A percentile compares a stretch with the other conserved stretches of the same genome.
phyloP scores from a whole-genome alignment of 2,797 vertebrate genomes.

The Gymnothorax reevesii region DNA sequence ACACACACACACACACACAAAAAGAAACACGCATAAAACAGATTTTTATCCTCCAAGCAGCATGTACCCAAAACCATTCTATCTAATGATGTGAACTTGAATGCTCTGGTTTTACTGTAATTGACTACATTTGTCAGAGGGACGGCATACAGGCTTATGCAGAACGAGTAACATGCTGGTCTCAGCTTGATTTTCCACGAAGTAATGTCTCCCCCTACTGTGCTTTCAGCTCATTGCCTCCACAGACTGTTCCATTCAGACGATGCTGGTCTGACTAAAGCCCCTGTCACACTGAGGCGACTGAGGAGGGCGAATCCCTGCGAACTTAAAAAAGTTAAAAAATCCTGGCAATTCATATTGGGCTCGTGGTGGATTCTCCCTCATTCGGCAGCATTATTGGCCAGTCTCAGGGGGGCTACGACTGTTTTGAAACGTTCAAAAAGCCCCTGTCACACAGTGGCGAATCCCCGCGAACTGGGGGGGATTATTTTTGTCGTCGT shows the following conservation, averaged over 20 bases:
- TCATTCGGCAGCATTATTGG: too few relatives aligned
- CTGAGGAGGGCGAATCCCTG: too few relatives aligned
- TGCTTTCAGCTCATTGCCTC: neutral
- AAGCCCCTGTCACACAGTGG: too few relatives aligned
- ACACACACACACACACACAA: neutral
- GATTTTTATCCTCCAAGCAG: neutral
- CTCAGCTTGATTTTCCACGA: neutral
- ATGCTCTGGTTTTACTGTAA: neutral
- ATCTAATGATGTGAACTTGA: neutral
- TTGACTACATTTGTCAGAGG: neutral
- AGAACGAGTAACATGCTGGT: neutral
- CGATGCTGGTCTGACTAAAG: neutral
- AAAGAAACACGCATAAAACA: too few relatives aligned
- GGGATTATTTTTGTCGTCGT: too few relatives aligned
- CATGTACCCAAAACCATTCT: neutral
- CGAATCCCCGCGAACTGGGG: too few relatives aligned
- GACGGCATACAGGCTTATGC: neutral
- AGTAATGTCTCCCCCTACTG: constrained; percentile 5
- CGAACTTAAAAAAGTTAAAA: too few relatives aligned
- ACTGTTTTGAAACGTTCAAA: too few relatives aligned
- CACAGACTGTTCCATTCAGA: neutral
- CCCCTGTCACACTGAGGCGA: too few relatives aligned
- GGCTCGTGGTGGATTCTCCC: too few relatives aligned
- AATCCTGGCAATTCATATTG: too few relatives aligned
- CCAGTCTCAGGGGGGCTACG: too few relatives aligned